Conservation (phyloP, 2,113 vertebrate species). For the Irena cyanogastra region DNA sequence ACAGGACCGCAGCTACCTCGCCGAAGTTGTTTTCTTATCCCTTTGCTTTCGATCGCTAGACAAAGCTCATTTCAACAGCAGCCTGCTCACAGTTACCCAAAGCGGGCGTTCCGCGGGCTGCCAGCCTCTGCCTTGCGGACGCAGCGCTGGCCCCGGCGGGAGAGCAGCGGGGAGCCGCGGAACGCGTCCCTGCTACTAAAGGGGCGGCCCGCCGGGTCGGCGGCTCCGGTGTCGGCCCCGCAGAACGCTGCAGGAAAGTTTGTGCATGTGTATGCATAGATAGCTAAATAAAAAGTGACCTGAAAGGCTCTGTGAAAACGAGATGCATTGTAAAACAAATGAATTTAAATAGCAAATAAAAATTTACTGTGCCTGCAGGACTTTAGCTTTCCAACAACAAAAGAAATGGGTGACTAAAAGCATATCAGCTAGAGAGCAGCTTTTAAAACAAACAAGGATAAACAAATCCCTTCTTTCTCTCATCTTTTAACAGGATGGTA, state of each 20-base stretch:
- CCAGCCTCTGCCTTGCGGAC: neutral
- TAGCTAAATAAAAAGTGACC: neutral
- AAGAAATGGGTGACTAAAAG: neutral
- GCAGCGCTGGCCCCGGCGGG: neutral
- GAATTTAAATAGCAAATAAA: neutral
- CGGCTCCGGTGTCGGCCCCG: neutral
- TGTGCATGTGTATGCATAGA: neutral
- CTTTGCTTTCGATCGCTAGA: neutral
- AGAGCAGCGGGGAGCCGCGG: neutral
- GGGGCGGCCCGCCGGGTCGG: neutral
- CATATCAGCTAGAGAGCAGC: neutral
- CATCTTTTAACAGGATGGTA: slow-evolving; percentile 86
- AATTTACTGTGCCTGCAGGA: neutral
- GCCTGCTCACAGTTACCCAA: neutral
- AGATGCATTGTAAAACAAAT: neutral
- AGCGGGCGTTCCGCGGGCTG: neutral
- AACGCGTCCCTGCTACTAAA: neutral
- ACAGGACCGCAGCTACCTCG: neutral
- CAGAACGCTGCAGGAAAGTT: neutral
- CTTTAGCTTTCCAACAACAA: neutral
- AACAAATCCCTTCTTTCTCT: slow-evolving; percentile 23
- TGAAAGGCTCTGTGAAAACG: neutral
- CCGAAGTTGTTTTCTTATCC: neutral
- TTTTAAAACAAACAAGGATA: neutral
- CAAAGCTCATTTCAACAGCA: neutral